phyloP scores from a whole-genome alignment of 2,888 invertebrate species.

The Hypolimnas misippus region DNA sequence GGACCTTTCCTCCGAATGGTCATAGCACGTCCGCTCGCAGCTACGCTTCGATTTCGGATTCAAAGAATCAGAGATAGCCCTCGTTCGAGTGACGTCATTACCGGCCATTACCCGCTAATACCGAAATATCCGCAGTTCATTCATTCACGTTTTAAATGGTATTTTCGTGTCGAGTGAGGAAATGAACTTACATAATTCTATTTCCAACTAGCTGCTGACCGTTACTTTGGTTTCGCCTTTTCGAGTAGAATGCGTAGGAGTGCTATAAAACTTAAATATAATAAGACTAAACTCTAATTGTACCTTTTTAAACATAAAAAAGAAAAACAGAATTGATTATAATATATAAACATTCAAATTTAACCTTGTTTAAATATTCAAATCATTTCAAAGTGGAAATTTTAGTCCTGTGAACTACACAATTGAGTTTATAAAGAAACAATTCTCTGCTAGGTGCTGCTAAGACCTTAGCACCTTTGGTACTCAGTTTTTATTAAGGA shows the following conservation, averaged over 20 bases:
- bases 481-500: too few species aligned
- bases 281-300: not conserved
- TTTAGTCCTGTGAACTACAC: too few species aligned
- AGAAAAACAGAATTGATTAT: too few species aligned
- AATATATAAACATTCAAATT: too few species aligned
- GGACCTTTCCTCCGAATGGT: not conserved
- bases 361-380: not conserved
- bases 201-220: not conserved
- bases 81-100: constrained; percentile 7
- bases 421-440: not conserved
- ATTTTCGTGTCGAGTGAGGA: constrained; percentile 3
- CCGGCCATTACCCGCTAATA: not conserved
- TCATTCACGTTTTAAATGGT: not conserved
- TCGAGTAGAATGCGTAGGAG: not conserved
- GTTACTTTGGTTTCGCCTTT: not conserved
- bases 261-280: not conserved
- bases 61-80: not conserved
- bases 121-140: not conserved
- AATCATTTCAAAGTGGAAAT: not conserved
- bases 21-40: not conserved
- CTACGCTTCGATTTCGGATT: not conserved
- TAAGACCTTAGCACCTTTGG: too few species aligned
- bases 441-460: too few species aligned
- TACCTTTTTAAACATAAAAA: too few species aligned
- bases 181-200: not conserved